A percentile compares a stretch with the other conserved stretches of the same genome.
phyloP scores from a whole-genome alignment of 1,140 invertebrate species.

The Hyposmocoma kahamanoa region DNA sequence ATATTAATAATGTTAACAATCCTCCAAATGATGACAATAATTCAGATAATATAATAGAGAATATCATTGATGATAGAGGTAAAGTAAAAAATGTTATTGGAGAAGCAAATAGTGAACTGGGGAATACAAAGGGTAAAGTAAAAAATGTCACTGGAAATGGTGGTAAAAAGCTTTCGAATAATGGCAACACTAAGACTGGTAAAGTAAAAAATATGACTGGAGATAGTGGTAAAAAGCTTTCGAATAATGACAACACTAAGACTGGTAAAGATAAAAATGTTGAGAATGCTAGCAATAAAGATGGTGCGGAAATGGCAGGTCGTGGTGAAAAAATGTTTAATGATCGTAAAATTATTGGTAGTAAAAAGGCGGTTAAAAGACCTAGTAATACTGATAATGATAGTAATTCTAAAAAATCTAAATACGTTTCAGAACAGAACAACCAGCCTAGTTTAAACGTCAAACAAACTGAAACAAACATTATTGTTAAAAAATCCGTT shows the following conservation, averaged over 20 bases:
- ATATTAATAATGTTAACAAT: background rate
- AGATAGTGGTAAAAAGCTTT: too few relatives aligned
- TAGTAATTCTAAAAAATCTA: constrained; percentile 8
- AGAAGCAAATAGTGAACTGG: too few relatives aligned
- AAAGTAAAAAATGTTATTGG: too few relatives aligned
- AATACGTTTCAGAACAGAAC: too few relatives aligned
- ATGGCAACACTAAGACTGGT: too few relatives aligned
- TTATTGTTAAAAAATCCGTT: background rate
- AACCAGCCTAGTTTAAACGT: background rate
- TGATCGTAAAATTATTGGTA: background rate
- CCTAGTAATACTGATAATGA: constrained; percentile 8
- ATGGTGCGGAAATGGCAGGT: background rate
- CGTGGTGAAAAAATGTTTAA: background rate
- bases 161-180: too few relatives aligned
- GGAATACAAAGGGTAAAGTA: too few relatives aligned
- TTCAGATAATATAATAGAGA: background rate
- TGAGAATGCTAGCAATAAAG: background rate
- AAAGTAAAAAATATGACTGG: too few relatives aligned
- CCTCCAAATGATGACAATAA: background rate
- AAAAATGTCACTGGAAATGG: too few relatives aligned
- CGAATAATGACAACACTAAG: background rate
- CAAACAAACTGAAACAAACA: constrained; percentile 7
- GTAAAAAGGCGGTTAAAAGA: constrained; percentile 14
- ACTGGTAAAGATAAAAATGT: constrained; percentile 1
- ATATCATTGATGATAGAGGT: background rate